Base-by-base conservation (phyloP, 2,113 vertebrate species). In the Prochilodus magdalenae region DNA sequence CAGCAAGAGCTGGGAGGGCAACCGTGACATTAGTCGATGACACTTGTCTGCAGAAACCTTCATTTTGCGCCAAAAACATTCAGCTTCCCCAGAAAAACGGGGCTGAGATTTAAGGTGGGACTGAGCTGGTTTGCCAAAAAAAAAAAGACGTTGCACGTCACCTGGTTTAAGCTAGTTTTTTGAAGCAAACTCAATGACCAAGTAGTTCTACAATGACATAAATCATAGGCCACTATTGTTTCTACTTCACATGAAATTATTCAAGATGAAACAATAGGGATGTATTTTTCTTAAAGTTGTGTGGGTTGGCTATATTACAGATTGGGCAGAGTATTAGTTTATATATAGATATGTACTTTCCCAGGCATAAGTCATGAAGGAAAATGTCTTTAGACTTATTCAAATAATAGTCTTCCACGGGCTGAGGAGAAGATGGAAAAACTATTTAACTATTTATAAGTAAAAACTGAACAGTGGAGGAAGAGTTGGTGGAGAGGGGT, bases 21-120 rank as follows among this genome's bases (percentile, higher is more conserved):
- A 96, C 90, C 93, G 98, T 0, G 97, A 99, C 94, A 98, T 99
- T 93, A 99, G 98, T 93, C 97, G 97, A 95, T 99, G 97, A 99
- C 66, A 22, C 49, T 79, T 10, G n/a, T 24, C 63, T 70, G 30
- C 18, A 63, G 49, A 33, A n/a, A 44, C 59, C 75, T 79, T 77
- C 24, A 26, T 78, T 66, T 69, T 55, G 24, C 30, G 15, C 73
- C 66, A 80, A 84, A 76, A 83, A 14, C 53, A 62, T 20, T 44
- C 36, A 26, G 8, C 16, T 67, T 36, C 40, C 22, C 1, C 12
- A 47, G 49, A 55, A 70, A 44, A 57, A 7, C 59, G 51, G 71
- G 63, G 49, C 77, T 73, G 67, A 76, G 30, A 77, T 76, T 26
- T 72, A 49, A 53, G 44, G 27, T 80, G 49, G 69, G 85, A 60